These are phyloP conservation scores for Phalacrocorax brasilianus DNA, from an alignment of 2,113 vertebrate species.

Conservation along the genomic window DNA sequence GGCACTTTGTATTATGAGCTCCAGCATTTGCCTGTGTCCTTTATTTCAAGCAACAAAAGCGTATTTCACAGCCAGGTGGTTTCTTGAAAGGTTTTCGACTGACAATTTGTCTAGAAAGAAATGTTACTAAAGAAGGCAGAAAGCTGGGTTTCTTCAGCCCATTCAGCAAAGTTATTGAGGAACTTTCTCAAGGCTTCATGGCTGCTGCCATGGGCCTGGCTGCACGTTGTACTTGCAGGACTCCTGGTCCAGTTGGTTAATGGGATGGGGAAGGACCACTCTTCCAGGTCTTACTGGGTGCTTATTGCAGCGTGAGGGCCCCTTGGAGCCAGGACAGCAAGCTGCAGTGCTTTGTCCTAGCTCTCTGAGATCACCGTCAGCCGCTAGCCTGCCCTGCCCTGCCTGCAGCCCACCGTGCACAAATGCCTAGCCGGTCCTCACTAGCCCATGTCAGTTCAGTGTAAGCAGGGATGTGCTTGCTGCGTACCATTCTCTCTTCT, in stretches of 20 bases:
- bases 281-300: background rate
- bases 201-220: background rate
- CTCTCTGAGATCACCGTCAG: background rate
- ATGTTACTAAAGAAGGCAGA: background rate
- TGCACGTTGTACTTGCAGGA: background rate
- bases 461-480: background rate
- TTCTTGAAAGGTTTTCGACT: slow-evolving; percentile 51
- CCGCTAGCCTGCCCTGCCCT: background rate
- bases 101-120: slow-evolving; percentile 34
- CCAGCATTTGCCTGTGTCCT: slow-evolving; percentile 30
- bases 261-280: background rate
- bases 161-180: background rate
- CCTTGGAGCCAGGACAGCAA: fast-evolving
- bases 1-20: slow-evolving; percentile 44
- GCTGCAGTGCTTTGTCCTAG: background rate
- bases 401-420: background rate
- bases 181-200: background rate
- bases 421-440: background rate
- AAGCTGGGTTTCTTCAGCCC: background rate
- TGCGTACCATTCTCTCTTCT: background rate
- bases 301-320: background rate
- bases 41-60: slow-evolving; percentile 42
- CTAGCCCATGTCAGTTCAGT: fast-evolving
- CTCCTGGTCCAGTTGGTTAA: background rate
- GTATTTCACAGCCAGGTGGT: slow-evolving; percentile 55